These are phyloP conservation scores for Brotula barbata DNA, from an alignment of 2,797 vertebrate species.

Conservation along the genomic window DNA sequence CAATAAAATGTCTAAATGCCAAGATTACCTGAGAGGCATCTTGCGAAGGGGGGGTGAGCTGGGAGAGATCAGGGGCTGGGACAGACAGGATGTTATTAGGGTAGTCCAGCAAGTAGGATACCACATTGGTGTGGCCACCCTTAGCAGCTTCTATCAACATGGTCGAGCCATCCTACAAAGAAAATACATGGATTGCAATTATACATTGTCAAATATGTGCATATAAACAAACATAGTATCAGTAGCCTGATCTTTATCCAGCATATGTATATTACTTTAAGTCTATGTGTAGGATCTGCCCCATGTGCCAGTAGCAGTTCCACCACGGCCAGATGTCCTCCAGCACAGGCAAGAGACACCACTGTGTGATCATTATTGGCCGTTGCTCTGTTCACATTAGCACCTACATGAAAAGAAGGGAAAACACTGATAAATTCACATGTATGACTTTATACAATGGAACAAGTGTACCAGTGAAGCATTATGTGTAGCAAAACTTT, in stretches of 20 bases:
- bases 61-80: constrained; percentile 91
- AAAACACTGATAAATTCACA: neutral
- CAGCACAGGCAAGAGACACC: constrained; percentile 96
- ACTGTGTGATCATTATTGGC: constrained; percentile 99
- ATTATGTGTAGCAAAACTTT: no score
- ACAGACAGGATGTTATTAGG: constrained; percentile 96
- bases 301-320: constrained; percentile 96
- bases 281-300: constrained; percentile 97
- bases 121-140: constrained; percentile 98
- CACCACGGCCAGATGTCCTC: constrained; percentile 96
- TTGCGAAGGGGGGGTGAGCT: constrained; percentile 95
- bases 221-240: neutral
- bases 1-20: neutral
- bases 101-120: constrained; percentile 98
- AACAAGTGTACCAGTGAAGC: no score
- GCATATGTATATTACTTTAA: constrained; percentile 84
- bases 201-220: neutral
- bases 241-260: neutral
- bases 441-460: neutral
- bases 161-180: constrained; percentile 92
- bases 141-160: constrained; percentile 99
- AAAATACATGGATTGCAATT: constrained; percentile 15
- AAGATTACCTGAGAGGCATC: constrained; percentile 93
- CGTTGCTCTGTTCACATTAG: constrained; percentile 97
- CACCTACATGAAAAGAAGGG: constrained; percentile 78